Percentiles rank a stretch among this genome's conserved stretches.
Evolutionary conservation across 2,113 vertebrate genomes (phyloP).

Genomic region (Archilochus colubris): DNA sequence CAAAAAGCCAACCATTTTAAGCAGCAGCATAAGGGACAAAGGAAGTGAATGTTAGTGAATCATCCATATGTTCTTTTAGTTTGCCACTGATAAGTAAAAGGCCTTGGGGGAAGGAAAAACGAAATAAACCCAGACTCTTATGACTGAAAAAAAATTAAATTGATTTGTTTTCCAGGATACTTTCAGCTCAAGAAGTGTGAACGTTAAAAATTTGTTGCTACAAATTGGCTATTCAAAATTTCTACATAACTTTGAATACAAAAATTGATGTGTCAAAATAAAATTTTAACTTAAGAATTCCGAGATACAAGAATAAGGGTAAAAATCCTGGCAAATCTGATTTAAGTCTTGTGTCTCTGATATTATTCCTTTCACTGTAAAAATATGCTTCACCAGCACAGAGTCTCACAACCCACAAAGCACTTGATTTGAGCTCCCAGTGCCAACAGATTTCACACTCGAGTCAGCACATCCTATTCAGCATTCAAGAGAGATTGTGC

Average conservation of each 20-base stretch:
- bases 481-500: rapidly evolving
- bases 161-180: neutral
- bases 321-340: neutral
- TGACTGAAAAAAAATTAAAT: neutral
- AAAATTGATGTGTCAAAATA: neutral
- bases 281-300: neutral
- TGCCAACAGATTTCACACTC: neutral
- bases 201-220: neutral
- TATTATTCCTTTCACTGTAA: neutral
- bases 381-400: neutral
- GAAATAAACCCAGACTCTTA: neutral
- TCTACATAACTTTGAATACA: neutral
- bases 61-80: neutral
- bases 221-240: neutral
- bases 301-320: neutral
- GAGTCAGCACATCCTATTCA: neutral
- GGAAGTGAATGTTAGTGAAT: rapidly evolving
- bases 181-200: neutral
- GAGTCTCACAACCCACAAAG: neutral
- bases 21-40: rapidly evolving
- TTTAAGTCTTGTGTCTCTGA: rapidly evolving
- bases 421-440: neutral
- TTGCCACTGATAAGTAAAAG: neutral
- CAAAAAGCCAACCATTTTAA: neutral
- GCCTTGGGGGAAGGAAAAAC: neutral